Evolutionary conservation across 2,888 invertebrate species (phyloP).

Genomic region (Idaea straminata): DNA sequence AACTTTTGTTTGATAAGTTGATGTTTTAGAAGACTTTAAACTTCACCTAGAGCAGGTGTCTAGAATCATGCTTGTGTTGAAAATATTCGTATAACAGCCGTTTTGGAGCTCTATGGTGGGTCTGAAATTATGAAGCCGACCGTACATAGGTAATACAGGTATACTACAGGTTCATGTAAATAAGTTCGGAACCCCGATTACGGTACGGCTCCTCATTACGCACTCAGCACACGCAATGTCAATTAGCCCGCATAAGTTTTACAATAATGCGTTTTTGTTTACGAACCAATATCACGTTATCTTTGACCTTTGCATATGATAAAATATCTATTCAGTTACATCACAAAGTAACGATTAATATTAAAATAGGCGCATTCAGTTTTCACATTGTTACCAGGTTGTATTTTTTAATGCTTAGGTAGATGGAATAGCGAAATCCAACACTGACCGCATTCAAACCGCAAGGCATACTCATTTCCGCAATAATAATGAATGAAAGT

Average conservation of each 20-base stretch:
- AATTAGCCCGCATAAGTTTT: conserved; percentile 60
- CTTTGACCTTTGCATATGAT: conserved; percentile 41
- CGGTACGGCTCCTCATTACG: conserved; percentile 43
- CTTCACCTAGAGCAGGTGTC: no score
- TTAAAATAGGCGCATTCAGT: not conserved
- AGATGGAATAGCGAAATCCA: conserved; percentile 27
- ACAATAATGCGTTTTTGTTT: conserved; percentile 52
- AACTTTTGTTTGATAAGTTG: no score
- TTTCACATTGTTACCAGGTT: not conserved
- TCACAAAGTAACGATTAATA: conserved; percentile 16
- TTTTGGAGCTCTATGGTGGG: no score
- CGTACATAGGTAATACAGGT: conserved; percentile 2
- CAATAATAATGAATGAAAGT: conserved; percentile 46
- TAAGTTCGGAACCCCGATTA: conserved; percentile 41
- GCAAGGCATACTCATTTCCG: conserved; percentile 54
- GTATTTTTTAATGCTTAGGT: not conserved
- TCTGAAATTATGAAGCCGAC: no score
- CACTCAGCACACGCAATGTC: conserved; percentile 50
- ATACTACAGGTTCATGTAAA: conserved; percentile 28
- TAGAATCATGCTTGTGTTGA: no score
- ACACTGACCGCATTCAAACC: conserved; percentile 40
- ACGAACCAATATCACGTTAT: conserved; percentile 34
- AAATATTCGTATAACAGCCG: no score
- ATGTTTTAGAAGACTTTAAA: no score
- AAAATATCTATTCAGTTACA: conserved; percentile 24